Base-by-base conservation (phyloP, 2,888 invertebrate species). In the Linnaemya tessellans region DNA sequence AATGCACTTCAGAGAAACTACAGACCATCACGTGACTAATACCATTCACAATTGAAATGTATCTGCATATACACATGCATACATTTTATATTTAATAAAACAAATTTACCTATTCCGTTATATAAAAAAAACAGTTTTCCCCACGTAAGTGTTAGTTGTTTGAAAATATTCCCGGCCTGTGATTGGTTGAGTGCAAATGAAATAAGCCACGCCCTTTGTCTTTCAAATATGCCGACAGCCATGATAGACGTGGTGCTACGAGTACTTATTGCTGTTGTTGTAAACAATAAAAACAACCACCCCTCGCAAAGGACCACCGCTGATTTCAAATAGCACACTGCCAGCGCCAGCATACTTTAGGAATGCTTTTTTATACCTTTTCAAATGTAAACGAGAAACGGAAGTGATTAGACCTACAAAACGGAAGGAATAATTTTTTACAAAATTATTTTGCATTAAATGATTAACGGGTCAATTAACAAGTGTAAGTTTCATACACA, bases 221-320 rank as follows among this genome's bases (percentile, higher is more conserved):
- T 85, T 80, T 82, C 22, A 85, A 71, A 65, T 80, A 35, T 75
- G 71, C 79, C 85, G 82, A 75, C 82, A 71, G 75, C 85, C 85
- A 82, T 85, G 67, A 73, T 67, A 84, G 38, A 78, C 60, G 46
- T 0, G n/a, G n/a, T n/a, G n/a, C n/a, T n/a, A 35, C 3, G 43
- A 4, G 43, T 49, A 22, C n/a, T 30, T 38, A 18, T 64, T 60
- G 25, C 41, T 41, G 20, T 64, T 81, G 67, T 60, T 74, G 68
- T 75, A 51, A 64, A n/a, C 2, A 11, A n/a, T 13, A 64, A 15
- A 71, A 71, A 18, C 56, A 67, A 70, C 68, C 64, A 74, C 58
- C 78, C 43, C 60, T 83, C 68, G 11, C 25, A 51, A 20, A 25
- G 10, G 25, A 51, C 78, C 78, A 79, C 68, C 68, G 62, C 68